Conservation (phyloP, 2,797 vertebrate genomes). For the Phataginus tricuspis region DNA sequence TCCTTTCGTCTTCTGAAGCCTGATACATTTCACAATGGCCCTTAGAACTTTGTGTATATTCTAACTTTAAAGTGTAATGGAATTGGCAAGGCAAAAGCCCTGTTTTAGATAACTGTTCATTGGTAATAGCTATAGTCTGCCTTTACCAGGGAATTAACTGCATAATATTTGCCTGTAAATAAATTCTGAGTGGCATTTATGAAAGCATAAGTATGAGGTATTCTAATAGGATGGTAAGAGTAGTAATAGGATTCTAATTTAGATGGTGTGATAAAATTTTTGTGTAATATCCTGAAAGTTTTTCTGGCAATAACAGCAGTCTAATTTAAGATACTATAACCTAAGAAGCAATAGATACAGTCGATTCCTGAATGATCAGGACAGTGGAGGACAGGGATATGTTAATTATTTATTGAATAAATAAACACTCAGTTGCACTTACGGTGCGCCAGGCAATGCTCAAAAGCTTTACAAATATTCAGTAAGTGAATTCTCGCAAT, state of each 20-base stretch:
- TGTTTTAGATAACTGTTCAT: background rate
- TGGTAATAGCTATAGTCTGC: background rate
- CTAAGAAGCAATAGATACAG: background rate
- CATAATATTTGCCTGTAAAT: background rate
- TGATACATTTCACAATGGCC: background rate
- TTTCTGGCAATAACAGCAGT: background rate
- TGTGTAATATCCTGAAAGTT: background rate
- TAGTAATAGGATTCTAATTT: background rate
- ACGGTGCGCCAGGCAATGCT: background rate
- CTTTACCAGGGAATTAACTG: background rate
- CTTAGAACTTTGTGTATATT: background rate
- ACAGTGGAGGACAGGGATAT: background rate
- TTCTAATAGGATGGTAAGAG: background rate
- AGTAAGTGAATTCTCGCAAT: background rate
- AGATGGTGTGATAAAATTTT: background rate
- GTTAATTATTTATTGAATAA: background rate
- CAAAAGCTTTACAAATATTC: conserved; percentile 27
- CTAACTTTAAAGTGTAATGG: background rate
- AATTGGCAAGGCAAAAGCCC: background rate
- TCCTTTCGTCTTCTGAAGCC: background rate
- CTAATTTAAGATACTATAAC: background rate
- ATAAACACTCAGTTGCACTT: background rate
- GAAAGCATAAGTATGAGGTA: background rate
- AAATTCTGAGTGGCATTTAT: background rate
- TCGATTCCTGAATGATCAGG: background rate